These are phyloP conservation scores for Eristalis intricaria DNA, from an alignment of 2,888 invertebrate genomes.

Conservation along the genomic window DNA sequence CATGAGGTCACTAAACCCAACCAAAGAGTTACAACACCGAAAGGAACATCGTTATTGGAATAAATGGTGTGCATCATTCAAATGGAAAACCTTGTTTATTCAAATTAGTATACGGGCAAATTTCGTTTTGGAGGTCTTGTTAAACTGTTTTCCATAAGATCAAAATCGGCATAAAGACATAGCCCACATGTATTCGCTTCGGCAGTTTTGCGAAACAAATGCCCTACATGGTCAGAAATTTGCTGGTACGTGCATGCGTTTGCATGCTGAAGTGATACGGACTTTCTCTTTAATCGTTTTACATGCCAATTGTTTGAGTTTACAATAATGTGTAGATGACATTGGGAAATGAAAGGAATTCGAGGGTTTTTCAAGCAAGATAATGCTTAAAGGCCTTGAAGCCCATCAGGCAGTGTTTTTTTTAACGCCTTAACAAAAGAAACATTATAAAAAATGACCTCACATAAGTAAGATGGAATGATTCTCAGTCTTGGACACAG, in stretches of 20 bases:
- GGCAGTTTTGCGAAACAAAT: background rate
- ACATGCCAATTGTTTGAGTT: background rate
- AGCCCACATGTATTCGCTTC: background rate
- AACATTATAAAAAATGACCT: too few species aligned
- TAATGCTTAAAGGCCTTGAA: too few species aligned
- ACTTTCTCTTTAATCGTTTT: background rate
- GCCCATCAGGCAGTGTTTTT: too few species aligned
- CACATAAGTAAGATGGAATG: background rate
- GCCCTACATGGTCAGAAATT: background rate
- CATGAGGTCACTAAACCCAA: too few species aligned
- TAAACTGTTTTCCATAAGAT: background rate
- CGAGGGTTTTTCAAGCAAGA: too few species aligned
- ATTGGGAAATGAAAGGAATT: too few species aligned
- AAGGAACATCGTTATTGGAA: background rate
- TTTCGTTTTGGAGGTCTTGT: too few species aligned
- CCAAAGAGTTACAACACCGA: background rate
- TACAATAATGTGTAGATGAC: background rate
- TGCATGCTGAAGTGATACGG: background rate
- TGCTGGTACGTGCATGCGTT: background rate
- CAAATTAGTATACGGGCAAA: background rate
- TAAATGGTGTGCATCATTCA: background rate
- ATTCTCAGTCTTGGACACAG: background rate
- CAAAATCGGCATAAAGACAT: background rate
- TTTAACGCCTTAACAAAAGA: too few species aligned
- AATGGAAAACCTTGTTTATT: background rate